Evolutionary conservation across 1,140 invertebrate genomes (phyloP).

Genomic region (Lepidotrigona ventralis): DNA sequence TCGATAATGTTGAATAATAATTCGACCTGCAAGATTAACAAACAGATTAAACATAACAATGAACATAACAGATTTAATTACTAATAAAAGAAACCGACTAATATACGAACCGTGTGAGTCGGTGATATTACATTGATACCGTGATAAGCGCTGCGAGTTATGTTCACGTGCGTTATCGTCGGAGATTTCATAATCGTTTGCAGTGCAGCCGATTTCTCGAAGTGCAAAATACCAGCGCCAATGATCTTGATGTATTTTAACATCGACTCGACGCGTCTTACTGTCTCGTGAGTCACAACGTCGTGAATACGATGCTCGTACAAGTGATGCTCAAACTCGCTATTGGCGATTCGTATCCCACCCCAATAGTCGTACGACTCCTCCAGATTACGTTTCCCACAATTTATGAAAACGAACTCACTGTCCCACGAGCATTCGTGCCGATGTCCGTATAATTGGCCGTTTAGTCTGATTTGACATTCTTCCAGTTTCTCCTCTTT

Average conservation of each 20-base stretch:
- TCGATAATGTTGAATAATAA: constrained; percentile 87
- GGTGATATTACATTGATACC: constrained; percentile 96
- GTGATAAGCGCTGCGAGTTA: constrained; percentile 92
- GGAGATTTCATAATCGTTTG: constrained; percentile 94
- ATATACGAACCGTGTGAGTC: constrained; percentile 84
- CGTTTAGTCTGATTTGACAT: constrained; percentile 94
- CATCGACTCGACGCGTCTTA: constrained; percentile 85
- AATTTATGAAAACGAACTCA: constrained; percentile 96
- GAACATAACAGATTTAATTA: not conserved
- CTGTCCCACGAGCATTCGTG: constrained; percentile 94
- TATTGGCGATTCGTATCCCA: constrained; percentile 94
- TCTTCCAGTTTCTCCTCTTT: constrained; percentile 91
- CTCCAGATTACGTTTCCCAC: constrained; percentile 89
- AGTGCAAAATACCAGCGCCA: constrained; percentile 98
- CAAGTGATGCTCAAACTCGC: constrained; percentile 92
- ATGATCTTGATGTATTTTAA: constrained; percentile 92
- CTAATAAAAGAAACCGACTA: not conserved
- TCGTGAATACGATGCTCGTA: constrained; percentile 92
- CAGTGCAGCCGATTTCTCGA: constrained; percentile 95
- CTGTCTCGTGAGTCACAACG: constrained; percentile 86
- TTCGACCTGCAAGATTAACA: constrained; percentile 65
- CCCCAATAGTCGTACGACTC: constrained; percentile 94
- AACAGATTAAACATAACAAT: not conserved
- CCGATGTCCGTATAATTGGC: constrained; percentile 91
- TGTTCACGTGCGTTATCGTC: constrained; percentile 89